Evolutionary conservation across 2,888 invertebrate genomes (phyloP).

Genomic region (Hirtodrosophila duncani): DNA sequence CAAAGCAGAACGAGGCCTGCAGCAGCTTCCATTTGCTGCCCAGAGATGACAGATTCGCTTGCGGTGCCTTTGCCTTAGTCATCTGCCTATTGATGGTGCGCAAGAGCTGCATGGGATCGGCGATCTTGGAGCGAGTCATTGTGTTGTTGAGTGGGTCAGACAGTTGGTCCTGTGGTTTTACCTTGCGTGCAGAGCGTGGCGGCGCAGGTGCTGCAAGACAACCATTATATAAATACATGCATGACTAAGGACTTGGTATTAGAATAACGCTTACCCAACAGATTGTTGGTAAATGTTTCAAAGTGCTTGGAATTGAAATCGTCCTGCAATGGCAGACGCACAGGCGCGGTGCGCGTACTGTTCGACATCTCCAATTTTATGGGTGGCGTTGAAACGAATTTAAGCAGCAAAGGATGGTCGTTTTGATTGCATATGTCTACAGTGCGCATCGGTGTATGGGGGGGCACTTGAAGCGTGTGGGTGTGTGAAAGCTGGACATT

Average conservation of each 20-base stretch:
- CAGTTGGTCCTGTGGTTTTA: constrained; percentile 21
- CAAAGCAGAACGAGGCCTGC: constrained; percentile 59
- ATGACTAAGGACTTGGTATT: background rate
- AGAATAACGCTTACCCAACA: constrained; percentile 37
- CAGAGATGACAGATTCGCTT: constrained; percentile 51
- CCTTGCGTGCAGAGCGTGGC: constrained; percentile 53
- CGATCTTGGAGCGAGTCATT: constrained; percentile 65
- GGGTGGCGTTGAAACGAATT: constrained; percentile 75
- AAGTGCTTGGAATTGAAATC: constrained; percentile 56
- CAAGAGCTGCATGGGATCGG: constrained; percentile 71
- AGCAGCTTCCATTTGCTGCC: constrained; percentile 71
- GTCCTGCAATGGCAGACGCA: constrained; percentile 70
- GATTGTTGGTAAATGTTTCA: constrained; percentile 38
- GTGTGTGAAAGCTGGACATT: background rate
- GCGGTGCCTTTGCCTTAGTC: constrained; percentile 10
- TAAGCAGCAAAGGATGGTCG: constrained; percentile 48
- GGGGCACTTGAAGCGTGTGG: background rate
- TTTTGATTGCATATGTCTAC: background rate
- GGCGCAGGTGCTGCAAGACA: constrained; percentile 39
- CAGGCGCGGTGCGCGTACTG: constrained; percentile 29
- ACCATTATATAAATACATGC: background rate
- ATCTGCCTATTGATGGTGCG: constrained; percentile 68
- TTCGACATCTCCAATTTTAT: constrained; percentile 62
- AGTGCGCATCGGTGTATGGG: constrained; percentile 19
- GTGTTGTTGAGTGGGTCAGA: constrained; percentile 40